Evolutionary conservation across 2,797 vertebrate species (phyloP).

Genomic region (Parauchenoglanis punctatus): DNA sequence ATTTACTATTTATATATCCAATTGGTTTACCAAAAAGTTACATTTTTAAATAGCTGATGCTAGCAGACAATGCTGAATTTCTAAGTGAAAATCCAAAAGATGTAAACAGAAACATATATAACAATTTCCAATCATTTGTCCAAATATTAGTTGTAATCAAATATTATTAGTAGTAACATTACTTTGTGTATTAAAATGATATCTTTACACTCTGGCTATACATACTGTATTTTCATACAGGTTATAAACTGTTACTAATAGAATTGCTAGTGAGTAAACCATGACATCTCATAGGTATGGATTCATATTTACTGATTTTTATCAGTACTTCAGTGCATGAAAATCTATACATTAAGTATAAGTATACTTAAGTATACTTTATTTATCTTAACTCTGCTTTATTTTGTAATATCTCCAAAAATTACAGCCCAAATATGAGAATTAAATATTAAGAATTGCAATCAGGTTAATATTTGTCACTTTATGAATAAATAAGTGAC

Average conservation of each 20-base stretch:
- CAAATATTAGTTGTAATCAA: not conserved
- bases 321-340: not conserved
- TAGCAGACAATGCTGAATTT: not conserved
- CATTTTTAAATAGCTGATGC: not conserved
- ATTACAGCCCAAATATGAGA: not conserved
- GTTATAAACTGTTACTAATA: not conserved
- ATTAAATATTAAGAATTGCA: not conserved
- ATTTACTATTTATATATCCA: not conserved
- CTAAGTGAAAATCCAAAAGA: not conserved
- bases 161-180: not conserved
- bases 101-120: not conserved
- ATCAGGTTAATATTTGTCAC: not conserved
- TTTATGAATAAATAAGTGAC: too few relatives aligned
- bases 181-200: not conserved
- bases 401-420: not conserved
- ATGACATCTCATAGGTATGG: not conserved
- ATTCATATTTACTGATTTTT: not conserved
- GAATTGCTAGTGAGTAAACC: not conserved
- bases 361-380: too few relatives aligned
- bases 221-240: not conserved
- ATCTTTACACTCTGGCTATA: not conserved
- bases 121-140: not conserved
- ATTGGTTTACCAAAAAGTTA: not conserved
- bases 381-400: not conserved
- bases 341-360: too few relatives aligned